Percentiles rank a stretch among this genome's conserved stretches.
These are phyloP conservation scores for Lutraria rhynchaena DNA, from an alignment of 1,140 invertebrate species.

Conservation along the genomic window DNA sequence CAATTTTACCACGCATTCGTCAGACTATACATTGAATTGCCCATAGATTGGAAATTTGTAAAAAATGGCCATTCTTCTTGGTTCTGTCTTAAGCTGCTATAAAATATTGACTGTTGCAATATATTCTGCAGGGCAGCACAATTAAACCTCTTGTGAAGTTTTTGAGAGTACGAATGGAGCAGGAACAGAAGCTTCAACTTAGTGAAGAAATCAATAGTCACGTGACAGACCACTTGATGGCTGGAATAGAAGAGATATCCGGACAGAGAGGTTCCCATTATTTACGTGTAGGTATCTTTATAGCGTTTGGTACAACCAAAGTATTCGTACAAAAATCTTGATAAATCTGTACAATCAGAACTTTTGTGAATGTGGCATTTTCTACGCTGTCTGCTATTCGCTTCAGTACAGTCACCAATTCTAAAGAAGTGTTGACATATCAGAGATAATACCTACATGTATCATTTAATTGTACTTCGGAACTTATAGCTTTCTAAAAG, in stretches of 20 bases:
- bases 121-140: slow-evolving; percentile 90
- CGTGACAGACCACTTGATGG: slow-evolving; percentile 98
- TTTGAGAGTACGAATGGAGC: slow-evolving; percentile 93
- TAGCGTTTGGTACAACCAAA: no score
- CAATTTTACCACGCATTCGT: background rate
- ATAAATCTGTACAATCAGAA: no score
- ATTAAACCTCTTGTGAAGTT: slow-evolving; percentile 98
- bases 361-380: no score
- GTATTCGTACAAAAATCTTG: no score
- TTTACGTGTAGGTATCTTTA: slow-evolving; percentile 89
- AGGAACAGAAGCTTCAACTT: slow-evolving; percentile 92
- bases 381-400: no score
- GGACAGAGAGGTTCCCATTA: slow-evolving; percentile 97
- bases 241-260: slow-evolving; percentile 96
- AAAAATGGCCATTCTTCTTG: no score
- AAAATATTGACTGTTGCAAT: background rate
- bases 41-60: background rate
- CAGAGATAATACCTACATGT: no score
- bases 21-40: background rate
- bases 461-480: no score
- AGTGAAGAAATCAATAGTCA: slow-evolving; percentile 97
- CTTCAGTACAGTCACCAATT: no score
- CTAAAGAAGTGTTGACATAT: no score
- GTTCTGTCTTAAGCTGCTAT: no score
- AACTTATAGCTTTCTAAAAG: no score